phyloP scores from a whole-genome alignment of 1,140 invertebrate species.

The Metopolophium dirhodum region DNA sequence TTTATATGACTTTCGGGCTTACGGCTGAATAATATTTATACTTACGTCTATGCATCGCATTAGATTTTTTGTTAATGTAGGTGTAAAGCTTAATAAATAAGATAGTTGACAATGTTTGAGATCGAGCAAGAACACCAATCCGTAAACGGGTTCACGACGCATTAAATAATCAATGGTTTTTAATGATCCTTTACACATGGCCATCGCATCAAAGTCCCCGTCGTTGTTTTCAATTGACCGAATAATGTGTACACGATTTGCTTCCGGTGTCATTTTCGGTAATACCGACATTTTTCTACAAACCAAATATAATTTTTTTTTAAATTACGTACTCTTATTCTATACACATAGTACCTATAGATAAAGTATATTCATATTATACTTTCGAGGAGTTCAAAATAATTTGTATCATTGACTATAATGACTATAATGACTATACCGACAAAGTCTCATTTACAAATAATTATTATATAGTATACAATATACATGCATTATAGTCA shows the following conservation, averaged over 20 bases:
- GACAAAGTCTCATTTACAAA: neutral
- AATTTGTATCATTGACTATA: too few species aligned
- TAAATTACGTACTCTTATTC: neutral
- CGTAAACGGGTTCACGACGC: conserved; percentile 44
- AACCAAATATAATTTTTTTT: neutral
- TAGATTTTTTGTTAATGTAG: conserved; percentile 38
- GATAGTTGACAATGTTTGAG: conserved; percentile 38
- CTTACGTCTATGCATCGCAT: conserved; percentile 45
- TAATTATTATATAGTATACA: neutral
- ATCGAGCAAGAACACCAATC: conserved; percentile 23
- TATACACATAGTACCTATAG: too few species aligned
- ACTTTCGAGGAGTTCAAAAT: too few species aligned
- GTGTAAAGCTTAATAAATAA: conserved; percentile 42
- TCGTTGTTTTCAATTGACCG: conserved; percentile 43
- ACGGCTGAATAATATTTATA: neutral
- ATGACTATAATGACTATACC: too few species aligned
- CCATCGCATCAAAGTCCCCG: neutral
- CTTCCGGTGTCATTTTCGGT: conserved; percentile 50
- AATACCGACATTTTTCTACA: conserved; percentile 35
- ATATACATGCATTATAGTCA: too few species aligned
- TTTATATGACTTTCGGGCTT: neutral
- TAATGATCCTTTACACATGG: conserved; percentile 38
- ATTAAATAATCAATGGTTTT: conserved; percentile 45
- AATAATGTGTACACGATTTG: conserved; percentile 19
- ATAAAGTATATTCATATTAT: too few species aligned